A percentile compares a stretch with the other conserved stretches of the same genome.
phyloP scores from a whole-genome alignment of 2,888 invertebrate genomes.

The Heliconius aoede region DNA sequence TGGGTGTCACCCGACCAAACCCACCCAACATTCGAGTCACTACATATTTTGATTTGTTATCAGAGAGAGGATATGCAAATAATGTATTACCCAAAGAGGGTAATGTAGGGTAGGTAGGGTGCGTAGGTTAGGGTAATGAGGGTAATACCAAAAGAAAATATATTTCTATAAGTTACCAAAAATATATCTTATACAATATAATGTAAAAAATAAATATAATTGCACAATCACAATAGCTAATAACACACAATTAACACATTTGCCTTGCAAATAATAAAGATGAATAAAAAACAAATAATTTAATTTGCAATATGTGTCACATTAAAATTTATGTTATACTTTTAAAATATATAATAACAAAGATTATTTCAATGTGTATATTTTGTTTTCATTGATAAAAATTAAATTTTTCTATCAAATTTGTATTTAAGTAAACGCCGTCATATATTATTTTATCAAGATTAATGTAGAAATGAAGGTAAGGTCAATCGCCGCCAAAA shows the following conservation, averaged over 20 bases:
- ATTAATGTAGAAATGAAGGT: not conserved
- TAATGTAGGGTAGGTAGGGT: too few relatives aligned
- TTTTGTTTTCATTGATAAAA: not conserved
- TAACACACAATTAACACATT: not conserved
- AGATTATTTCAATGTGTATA: not conserved
- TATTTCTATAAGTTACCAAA: not conserved
- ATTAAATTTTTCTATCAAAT: not conserved
- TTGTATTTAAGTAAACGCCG: not conserved
- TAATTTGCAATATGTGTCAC: not conserved
- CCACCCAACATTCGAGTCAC: too few relatives aligned
- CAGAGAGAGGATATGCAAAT: not conserved
- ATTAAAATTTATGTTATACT: not conserved
- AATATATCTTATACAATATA: not conserved
- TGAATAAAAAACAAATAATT: not conserved
- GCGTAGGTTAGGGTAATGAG: too few relatives aligned
- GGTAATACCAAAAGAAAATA: too few relatives aligned
- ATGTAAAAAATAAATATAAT: not conserved
- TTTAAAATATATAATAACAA: not conserved
- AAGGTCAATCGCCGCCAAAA: slow-evolving; percentile 6
- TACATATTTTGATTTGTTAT: too few relatives aligned
- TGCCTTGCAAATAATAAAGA: not conserved
- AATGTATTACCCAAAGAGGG: not conserved
- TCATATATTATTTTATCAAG: not conserved
- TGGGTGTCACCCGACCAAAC: too few relatives aligned
- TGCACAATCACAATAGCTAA: not conserved